Evolutionary conservation across 2,113 vertebrate genomes (phyloP).

Genomic region (Phyllostomus hastatus): DNA sequence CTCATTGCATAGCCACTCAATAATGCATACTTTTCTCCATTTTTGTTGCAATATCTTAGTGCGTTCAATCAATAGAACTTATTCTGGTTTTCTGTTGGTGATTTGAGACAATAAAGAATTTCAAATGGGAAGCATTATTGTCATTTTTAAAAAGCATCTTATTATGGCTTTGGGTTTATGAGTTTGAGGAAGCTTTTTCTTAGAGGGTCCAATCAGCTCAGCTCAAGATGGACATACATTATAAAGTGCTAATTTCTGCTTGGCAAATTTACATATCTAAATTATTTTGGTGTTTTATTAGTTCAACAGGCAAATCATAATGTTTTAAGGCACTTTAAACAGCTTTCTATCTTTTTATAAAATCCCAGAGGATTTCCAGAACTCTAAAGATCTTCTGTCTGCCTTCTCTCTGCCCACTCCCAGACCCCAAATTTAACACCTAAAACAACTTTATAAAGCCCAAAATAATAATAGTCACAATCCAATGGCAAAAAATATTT

Average conservation of each 20-base stretch:
- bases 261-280: not conserved
- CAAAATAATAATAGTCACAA: not conserved
- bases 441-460: not conserved
- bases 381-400: not conserved
- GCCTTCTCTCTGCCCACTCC: not conserved
- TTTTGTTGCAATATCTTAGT: not conserved
- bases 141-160: not conserved
- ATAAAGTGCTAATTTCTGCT: not conserved
- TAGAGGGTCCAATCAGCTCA: not conserved
- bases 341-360: not conserved
- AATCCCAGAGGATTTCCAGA: not conserved
- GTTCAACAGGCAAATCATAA: not conserved
- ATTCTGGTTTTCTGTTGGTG: not conserved
- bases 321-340: not conserved
- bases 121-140: not conserved
- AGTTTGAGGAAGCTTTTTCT: not conserved
- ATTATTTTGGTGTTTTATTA: not conserved
- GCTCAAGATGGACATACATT: not conserved
- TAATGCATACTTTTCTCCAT: not conserved
- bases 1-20: not conserved
- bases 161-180: not conserved
- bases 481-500: not conserved
- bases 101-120: conserved; percentile 8
- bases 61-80: not conserved
- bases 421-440: not conserved